phyloP scores from a whole-genome alignment of 2,113 vertebrate genomes.

The Hippocampus barbouri region DNA sequence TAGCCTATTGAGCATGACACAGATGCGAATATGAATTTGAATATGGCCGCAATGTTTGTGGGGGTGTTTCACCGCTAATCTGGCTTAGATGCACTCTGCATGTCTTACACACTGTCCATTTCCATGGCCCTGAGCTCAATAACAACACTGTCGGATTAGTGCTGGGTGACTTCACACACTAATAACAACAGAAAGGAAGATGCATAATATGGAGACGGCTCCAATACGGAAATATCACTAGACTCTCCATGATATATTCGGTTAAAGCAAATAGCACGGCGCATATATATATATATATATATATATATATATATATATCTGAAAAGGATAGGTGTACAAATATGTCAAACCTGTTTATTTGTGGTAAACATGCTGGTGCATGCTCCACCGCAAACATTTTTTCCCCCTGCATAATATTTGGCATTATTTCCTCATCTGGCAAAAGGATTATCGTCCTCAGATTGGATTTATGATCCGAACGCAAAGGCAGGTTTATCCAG shows the following conservation, averaged over 20 bases:
- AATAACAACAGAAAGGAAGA: slow-evolving; percentile 42
- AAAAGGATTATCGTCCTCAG: slow-evolving; percentile 71
- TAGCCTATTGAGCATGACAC: slow-evolving; percentile 53
- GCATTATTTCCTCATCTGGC: slow-evolving; percentile 72
- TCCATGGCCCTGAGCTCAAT: slow-evolving; percentile 70
- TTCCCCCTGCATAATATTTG: slow-evolving; percentile 55
- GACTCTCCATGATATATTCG: slow-evolving; percentile 1
- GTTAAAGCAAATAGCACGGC: not conserved
- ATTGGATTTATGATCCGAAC: slow-evolving; percentile 73
- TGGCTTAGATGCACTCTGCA: slow-evolving; percentile 69
- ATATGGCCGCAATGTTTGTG: slow-evolving; percentile 64
- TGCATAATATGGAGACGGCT: slow-evolving; percentile 33
- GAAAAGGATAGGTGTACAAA: not conserved
- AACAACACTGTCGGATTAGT: slow-evolving; percentile 72
- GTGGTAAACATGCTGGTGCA: slow-evolving; percentile 25
- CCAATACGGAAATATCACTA: slow-evolving; percentile 3
- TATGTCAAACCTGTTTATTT: not conserved
- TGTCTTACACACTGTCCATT: slow-evolving; percentile 68
- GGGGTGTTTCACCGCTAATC: slow-evolving; percentile 65
- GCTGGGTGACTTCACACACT: slow-evolving; percentile 70
- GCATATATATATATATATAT: too few relatives aligned
- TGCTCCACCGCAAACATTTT: slow-evolving; percentile 34
- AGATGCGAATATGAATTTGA: slow-evolving; percentile 62
- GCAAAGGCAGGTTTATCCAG: slow-evolving; percentile 72
- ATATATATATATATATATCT: not conserved